These are phyloP conservation scores for Phrynosoma blainvillii DNA, from an alignment of 2,113 vertebrate genomes.

Conservation along the genomic window DNA sequence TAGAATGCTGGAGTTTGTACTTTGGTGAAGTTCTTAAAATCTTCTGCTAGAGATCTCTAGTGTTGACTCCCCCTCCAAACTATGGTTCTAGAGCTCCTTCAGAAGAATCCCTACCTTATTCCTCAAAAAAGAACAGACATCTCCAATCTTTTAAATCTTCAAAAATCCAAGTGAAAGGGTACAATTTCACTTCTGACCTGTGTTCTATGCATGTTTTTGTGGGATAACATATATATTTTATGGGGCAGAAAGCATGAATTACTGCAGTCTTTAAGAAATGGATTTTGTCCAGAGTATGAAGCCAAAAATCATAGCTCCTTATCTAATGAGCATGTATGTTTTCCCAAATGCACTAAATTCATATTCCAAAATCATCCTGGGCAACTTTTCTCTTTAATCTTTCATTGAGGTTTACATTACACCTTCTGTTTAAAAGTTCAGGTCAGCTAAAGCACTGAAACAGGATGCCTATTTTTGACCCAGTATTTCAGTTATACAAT, in stretches of 20 bases:
- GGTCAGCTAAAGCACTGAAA: background rate
- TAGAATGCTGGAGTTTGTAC: too few relatives aligned
- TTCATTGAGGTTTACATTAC: background rate
- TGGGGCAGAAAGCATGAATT: background rate
- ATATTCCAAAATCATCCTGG: background rate
- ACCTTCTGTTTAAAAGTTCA: background rate
- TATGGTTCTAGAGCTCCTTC: too few relatives aligned
- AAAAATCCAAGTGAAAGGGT: background rate
- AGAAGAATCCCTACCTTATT: background rate
- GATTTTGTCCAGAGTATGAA: background rate
- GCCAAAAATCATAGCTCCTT: background rate
- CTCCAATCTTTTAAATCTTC: background rate
- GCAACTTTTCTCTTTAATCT: background rate
- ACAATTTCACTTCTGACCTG: background rate
- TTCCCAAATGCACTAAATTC: background rate
- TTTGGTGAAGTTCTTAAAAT: too few relatives aligned
- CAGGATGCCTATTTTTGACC: too few relatives aligned
- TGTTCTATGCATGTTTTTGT: background rate
- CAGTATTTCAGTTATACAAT: too few relatives aligned
- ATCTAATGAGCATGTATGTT: background rate
- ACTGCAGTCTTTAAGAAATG: background rate
- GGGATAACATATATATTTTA: background rate
- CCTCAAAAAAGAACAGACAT: background rate
- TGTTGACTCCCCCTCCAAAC: too few relatives aligned
- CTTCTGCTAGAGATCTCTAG: too few relatives aligned